A percentile compares a stretch with the other conserved stretches of the same genome.
These are phyloP conservation scores for Thymelicus sylvestris DNA, from an alignment of 2,888 invertebrate genomes.

Conservation along the genomic window DNA sequence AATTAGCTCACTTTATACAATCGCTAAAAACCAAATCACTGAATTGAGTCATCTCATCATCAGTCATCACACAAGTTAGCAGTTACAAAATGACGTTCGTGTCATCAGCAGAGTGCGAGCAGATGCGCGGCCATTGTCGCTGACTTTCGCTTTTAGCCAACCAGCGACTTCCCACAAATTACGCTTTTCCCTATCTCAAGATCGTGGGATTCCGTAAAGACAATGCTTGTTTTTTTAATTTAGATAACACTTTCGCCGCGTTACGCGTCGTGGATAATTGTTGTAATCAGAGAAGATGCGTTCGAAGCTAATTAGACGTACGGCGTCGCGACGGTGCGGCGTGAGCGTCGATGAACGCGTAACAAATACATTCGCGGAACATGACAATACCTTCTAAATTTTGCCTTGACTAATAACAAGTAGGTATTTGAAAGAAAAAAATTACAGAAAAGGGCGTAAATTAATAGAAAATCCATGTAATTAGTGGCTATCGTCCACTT, in stretches of 20 bases:
- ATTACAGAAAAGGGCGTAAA: too few species aligned
- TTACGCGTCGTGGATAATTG: constrained; percentile 66
- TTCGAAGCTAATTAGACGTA: constrained; percentile 51
- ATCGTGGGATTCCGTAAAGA: constrained; percentile 75
- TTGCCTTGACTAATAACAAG: too few species aligned
- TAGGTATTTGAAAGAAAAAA: too few species aligned
- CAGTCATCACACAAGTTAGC: constrained; percentile 9
- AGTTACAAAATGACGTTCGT: constrained; percentile 46
- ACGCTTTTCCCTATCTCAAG: constrained; percentile 79
- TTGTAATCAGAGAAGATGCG: constrained; percentile 54
- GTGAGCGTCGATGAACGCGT: constrained; percentile 41
- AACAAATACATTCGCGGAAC: constrained; percentile 7
- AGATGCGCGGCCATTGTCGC: constrained; percentile 60
- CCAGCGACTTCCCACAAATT: constrained; percentile 74
- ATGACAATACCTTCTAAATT: constrained; percentile 10
- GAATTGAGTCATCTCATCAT: constrained; percentile 36
- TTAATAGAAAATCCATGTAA: too few species aligned
- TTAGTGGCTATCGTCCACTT: too few species aligned
- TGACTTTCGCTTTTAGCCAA: constrained; percentile 72
- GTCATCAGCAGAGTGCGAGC: constrained; percentile 18
- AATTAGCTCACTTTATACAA: constrained; percentile 1
- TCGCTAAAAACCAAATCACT: constrained; percentile 8
- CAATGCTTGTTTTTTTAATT: constrained; percentile 73
- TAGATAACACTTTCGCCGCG: constrained; percentile 74
- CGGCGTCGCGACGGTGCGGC: constrained; percentile 13